phyloP scores from a whole-genome alignment of 1,140 invertebrate genomes.

The Meteorus sp. region DNA sequence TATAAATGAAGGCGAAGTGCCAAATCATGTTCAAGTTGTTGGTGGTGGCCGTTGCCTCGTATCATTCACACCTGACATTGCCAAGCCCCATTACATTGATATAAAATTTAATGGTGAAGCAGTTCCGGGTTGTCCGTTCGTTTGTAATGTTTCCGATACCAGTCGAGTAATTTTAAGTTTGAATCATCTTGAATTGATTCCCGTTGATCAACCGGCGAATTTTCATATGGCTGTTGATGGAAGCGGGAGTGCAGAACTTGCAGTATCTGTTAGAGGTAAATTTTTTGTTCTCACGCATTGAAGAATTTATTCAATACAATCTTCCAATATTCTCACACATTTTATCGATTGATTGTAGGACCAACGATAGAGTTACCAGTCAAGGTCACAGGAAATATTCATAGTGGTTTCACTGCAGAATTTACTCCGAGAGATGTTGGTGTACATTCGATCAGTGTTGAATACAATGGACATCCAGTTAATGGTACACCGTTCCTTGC shows the following conservation, averaged over 20 bases:
- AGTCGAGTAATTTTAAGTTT: constrained; percentile 78
- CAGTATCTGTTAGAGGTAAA: constrained; percentile 80
- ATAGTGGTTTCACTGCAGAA: constrained; percentile 84
- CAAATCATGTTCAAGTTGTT: constrained; percentile 95
- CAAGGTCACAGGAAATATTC: constrained; percentile 84
- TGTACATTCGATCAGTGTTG: constrained; percentile 84
- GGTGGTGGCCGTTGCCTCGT: constrained; percentile 92
- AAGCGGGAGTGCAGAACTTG: constrained; percentile 81
- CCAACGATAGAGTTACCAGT: constrained; percentile 81
- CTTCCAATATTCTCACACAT: too few relatives aligned
- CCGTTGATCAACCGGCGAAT: constrained; percentile 82
- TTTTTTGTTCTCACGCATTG: not conserved
- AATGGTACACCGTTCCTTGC: constrained; percentile 90
- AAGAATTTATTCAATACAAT: not conserved
- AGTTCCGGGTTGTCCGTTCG: constrained; percentile 89
- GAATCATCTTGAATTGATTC: constrained; percentile 81
- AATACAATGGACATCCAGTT: constrained; percentile 88
- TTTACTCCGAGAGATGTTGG: constrained; percentile 90
- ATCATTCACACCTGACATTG: constrained; percentile 91
- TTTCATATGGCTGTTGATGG: constrained; percentile 90
- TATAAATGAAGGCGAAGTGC: constrained; percentile 96
- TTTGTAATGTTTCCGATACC: constrained; percentile 79
- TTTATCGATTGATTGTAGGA: constrained; percentile 48
- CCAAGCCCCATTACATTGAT: constrained; percentile 92
- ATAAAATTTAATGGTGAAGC: constrained; percentile 98